phyloP scores from a whole-genome alignment of 1,140 invertebrate genomes.

The Dreissena polymorpha region DNA sequence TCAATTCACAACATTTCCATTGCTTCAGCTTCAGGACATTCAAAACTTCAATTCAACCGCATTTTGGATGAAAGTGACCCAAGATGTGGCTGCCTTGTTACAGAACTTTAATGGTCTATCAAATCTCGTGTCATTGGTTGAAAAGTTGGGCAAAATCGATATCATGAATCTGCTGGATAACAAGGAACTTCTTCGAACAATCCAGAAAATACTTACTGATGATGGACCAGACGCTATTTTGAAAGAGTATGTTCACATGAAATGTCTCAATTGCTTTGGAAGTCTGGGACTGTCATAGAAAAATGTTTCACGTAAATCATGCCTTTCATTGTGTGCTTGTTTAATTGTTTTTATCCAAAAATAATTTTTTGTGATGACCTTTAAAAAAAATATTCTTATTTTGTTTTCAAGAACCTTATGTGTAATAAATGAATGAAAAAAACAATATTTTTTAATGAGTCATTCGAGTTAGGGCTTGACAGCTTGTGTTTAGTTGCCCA shows the following conservation, averaged over 20 bases:
- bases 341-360: neutral
- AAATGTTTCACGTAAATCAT: neutral
- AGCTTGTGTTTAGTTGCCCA: no score
- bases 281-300: neutral
- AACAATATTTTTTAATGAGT: no score
- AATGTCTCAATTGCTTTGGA: neutral
- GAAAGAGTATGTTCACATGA: conserved; percentile 32
- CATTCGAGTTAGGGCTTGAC: no score
- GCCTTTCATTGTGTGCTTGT: neutral
- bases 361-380: neutral
- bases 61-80: conserved; percentile 30
- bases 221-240: conserved; percentile 64
- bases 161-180: conserved; percentile 1
- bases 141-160: conserved; percentile 5
- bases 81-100: conserved; percentile 13
- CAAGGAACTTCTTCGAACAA: conserved; percentile 3
- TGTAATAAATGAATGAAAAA: no score
- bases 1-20: neutral
- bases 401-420: no score
- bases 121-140: neutral
- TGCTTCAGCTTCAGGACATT: conserved; percentile 24
- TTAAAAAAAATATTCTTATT: neutral
- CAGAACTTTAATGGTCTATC: conserved; percentile 41
- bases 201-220: conserved; percentile 59
- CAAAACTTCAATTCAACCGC: conserved; percentile 3